These are phyloP conservation scores for Caiman crocodilus DNA, from an alignment of 2,797 vertebrate species.

Conservation along the genomic window DNA sequence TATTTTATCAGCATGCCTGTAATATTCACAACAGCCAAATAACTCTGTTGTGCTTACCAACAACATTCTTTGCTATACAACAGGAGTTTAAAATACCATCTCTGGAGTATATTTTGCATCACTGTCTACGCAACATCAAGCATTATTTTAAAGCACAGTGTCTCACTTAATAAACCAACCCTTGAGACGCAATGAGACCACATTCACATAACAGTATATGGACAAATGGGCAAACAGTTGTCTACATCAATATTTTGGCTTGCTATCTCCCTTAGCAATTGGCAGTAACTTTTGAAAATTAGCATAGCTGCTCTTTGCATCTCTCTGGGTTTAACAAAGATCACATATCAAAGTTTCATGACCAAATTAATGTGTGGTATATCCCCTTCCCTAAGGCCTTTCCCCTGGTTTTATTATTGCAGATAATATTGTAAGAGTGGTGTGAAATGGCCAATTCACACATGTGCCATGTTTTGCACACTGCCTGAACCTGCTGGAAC, in stretches of 20 bases:
- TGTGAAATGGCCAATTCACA: slow-evolving; percentile 83
- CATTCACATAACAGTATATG: slow-evolving; percentile 4
- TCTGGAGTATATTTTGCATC: slow-evolving; percentile 1
- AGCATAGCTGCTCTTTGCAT: slow-evolving; percentile 59
- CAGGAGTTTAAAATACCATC: slow-evolving; percentile 22
- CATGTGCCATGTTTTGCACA: slow-evolving; percentile 74
- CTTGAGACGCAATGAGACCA: slow-evolving; percentile 16
- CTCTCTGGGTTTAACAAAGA: slow-evolving; percentile 67
- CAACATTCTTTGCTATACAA: neutral
- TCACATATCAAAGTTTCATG: slow-evolving; percentile 67
- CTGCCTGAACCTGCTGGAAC: slow-evolving; percentile 83
- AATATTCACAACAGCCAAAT: neutral
- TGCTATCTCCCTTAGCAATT: slow-evolving; percentile 30
- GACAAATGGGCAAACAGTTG: slow-evolving; percentile 29
- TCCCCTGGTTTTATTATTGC: slow-evolving; percentile 76
- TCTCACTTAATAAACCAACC: slow-evolving; percentile 38
- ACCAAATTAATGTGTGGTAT: slow-evolving; percentile 71
- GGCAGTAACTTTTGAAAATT: slow-evolving; percentile 53
- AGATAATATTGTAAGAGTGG: slow-evolving; percentile 78
- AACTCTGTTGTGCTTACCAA: neutral
- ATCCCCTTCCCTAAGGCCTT: slow-evolving; percentile 69
- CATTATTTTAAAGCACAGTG: slow-evolving; percentile 4
- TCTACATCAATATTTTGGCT: slow-evolving; percentile 24
- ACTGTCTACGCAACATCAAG: slow-evolving; percentile 6
- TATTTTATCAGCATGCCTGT: neutral